Conservation (phyloP, 2,888 invertebrate species). For the Cheilosia soror region DNA sequence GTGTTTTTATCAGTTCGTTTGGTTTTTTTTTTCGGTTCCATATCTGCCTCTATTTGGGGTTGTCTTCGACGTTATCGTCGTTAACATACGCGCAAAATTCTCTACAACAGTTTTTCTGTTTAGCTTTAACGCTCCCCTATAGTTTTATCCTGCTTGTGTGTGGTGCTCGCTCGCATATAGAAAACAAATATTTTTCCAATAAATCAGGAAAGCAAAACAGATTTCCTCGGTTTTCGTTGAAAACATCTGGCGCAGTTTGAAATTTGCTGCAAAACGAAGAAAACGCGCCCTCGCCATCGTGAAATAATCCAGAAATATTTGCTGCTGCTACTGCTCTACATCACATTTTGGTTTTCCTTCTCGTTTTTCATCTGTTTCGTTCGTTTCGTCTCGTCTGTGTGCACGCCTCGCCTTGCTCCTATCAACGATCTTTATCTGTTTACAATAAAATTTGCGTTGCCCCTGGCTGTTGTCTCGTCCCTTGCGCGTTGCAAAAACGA, state of each 20-base stretch:
- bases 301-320: constrained; percentile 50
- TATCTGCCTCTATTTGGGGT: constrained; percentile 17
- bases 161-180: constrained; percentile 13
- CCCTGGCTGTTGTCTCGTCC: constrained; percentile 53
- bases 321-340: constrained; percentile 28
- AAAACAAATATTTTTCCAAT: constrained; percentile 32
- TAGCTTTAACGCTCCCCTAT: constrained; percentile 22
- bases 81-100: constrained; percentile 68
- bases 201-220: constrained; percentile 9
- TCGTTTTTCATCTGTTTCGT: constrained; percentile 21
- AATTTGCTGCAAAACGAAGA: constrained; percentile 9
- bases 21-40: constrained; percentile 25
- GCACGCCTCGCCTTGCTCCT: constrained; percentile 27
- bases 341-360: constrained; percentile 47
- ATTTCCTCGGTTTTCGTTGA: constrained; percentile 37
- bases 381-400: neutral
- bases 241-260: constrained; percentile 65
- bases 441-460: constrained; percentile 74
- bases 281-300: constrained; percentile 19
- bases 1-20: constrained; percentile 45
- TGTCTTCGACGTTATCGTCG: constrained; percentile 33
- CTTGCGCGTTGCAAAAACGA: constrained; percentile 39
- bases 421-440: constrained; percentile 69
- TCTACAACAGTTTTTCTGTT: constrained; percentile 59
- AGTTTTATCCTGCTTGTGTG: constrained; percentile 18